phyloP scores from a whole-genome alignment of 2,113 vertebrate genomes.

The Donacobius atricapilla region DNA sequence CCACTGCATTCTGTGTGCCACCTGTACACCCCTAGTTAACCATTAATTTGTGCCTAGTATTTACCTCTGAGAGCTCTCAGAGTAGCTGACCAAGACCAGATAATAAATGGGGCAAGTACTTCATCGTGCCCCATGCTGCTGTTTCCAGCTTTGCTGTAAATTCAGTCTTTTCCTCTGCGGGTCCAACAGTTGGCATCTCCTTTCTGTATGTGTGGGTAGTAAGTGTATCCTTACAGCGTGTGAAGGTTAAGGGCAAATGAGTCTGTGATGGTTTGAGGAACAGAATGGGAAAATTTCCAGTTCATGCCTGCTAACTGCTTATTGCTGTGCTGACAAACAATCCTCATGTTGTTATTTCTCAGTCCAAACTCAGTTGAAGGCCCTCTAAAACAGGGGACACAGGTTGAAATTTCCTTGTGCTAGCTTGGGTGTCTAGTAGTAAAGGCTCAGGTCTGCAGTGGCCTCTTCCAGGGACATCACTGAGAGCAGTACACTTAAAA shows the following conservation, averaged over 20 bases:
- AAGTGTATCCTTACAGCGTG: background rate
- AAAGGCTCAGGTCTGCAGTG: background rate
- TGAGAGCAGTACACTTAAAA: background rate
- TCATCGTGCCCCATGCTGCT: background rate
- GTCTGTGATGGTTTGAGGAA: background rate
- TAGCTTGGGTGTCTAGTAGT: background rate
- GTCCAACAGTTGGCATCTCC: background rate
- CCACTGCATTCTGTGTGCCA: background rate
- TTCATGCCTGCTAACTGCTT: background rate
- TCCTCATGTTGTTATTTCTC: background rate
- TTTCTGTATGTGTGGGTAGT: background rate
- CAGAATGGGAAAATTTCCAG: background rate
- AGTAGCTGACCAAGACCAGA: background rate
- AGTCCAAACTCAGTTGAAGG: background rate
- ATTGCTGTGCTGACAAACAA: background rate
- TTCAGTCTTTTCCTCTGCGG: background rate
- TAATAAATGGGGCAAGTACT: background rate
- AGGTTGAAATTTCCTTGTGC: background rate
- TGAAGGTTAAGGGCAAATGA: background rate
- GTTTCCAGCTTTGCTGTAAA: background rate
- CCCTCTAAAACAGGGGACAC: background rate
- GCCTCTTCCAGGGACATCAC: background rate
- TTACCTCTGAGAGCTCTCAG: background rate
- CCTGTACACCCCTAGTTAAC: background rate
- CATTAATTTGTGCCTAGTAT: background rate